phyloP scores from a whole-genome alignment of 2,113 vertebrate genomes.

The Delphinus delphis region DNA sequence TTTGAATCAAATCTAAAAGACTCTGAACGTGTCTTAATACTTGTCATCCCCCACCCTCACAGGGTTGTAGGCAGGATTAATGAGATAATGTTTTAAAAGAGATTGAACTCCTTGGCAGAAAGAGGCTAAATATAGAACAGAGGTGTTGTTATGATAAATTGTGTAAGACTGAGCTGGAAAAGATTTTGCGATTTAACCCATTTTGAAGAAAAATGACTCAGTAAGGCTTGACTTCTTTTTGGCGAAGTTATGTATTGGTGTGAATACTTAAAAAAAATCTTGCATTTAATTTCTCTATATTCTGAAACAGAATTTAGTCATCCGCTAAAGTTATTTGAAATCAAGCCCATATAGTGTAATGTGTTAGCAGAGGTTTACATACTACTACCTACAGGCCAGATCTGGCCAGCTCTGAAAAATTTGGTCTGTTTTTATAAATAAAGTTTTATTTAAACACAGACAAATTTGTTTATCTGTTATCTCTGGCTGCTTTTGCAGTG shows the following conservation, averaged over 20 bases:
- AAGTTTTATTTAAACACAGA: neutral
- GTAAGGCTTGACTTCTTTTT: neutral
- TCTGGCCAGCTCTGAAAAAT: neutral
- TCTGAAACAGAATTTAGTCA: neutral
- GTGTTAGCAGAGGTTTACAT: neutral
- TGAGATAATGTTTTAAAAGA: conserved; percentile 33
- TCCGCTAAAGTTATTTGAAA: neutral
- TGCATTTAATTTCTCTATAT: neutral
- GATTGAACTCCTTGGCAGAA: neutral
- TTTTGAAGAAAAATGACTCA: conserved; percentile 10
- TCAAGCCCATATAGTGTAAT: neutral
- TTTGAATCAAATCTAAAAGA: neutral
- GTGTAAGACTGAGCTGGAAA: neutral
- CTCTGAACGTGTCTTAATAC: conserved; percentile 6
- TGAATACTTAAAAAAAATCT: neutral
- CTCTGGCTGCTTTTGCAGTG: neutral
- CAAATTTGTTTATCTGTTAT: neutral
- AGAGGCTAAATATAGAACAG: neutral
- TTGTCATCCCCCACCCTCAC: conserved; percentile 4
- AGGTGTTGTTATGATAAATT: conserved; percentile 41
- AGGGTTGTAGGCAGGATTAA: neutral
- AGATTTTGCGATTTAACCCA: neutral
- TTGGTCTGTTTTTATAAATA: neutral
- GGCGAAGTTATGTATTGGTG: neutral
- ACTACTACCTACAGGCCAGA: neutral